Conservation (phyloP, 2,797 vertebrate species). For the Diceros bicornis region DNA sequence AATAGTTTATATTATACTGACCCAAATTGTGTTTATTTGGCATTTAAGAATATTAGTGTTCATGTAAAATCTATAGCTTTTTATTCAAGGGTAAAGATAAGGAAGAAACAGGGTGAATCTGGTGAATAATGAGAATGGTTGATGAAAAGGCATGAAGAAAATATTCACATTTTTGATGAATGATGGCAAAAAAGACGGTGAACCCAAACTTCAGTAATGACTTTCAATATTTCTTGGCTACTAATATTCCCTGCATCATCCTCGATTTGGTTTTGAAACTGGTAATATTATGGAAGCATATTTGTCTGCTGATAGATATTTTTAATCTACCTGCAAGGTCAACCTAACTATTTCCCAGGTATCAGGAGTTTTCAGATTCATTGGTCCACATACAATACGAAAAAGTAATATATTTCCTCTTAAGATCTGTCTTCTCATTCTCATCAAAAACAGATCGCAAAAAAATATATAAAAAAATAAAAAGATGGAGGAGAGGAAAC, state of each 20-base stretch:
- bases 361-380: slow-evolving; percentile 52
- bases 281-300: slow-evolving; percentile 17
- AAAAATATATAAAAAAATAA: not conserved
- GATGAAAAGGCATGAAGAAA: not conserved
- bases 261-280: slow-evolving; percentile 61
- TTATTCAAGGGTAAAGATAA: not conserved
- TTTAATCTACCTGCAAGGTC: slow-evolving; percentile 58
- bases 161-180: not conserved
- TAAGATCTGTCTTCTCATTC: slow-evolving; percentile 45
- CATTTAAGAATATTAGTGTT: slow-evolving; percentile 11
- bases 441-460: not conserved
- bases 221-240: slow-evolving; percentile 33
- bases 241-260: not conserved
- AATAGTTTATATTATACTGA: slow-evolving; percentile 20
- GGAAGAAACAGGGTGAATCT: not conserved
- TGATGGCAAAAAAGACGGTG: not conserved
- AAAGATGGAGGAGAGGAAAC: not conserved
- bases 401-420: slow-evolving; percentile 68
- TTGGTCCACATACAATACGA: not conserved
- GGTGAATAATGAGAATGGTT: not conserved
- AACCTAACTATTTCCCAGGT: slow-evolving; percentile 37
- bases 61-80: not conserved
- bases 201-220: slow-evolving; percentile 16
- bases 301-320: slow-evolving; percentile 31
- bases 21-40: not conserved